phyloP scores from a whole-genome alignment of 1,140 invertebrate species.

The Drosophila bipectinata region DNA sequence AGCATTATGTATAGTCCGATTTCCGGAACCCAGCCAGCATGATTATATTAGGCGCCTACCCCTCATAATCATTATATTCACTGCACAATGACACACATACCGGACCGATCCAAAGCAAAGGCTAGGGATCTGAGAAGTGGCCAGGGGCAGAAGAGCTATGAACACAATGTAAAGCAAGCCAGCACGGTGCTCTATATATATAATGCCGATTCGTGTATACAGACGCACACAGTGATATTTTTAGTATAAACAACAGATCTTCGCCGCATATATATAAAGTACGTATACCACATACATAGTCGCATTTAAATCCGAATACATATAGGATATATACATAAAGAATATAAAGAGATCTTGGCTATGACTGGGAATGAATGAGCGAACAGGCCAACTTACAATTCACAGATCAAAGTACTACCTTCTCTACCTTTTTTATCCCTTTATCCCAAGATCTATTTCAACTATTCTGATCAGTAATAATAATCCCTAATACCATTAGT shows the following conservation, averaged over 20 bases:
- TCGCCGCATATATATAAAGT: constrained; percentile 54
- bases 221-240: constrained; percentile 81
- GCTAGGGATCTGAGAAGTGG: neutral
- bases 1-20: constrained; percentile 29
- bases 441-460: neutral
- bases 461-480: neutral
- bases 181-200: constrained; percentile 46
- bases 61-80: constrained; percentile 48
- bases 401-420: constrained; percentile 5
- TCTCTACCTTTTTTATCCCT: neutral
- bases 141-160: neutral
- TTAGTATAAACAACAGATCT: constrained; percentile 82
- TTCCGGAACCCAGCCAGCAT: constrained; percentile 32
- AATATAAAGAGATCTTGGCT: constrained; percentile 42
- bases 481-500: too few relatives aligned
- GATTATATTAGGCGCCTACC: constrained; percentile 50
- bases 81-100: constrained; percentile 63
- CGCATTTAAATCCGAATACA: constrained; percentile 45
- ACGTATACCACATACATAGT: constrained; percentile 28
- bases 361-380: constrained; percentile 40
- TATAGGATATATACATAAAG: constrained; percentile 23
- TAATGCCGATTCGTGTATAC: constrained; percentile 53
- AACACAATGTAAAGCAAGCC: constrained; percentile 45
- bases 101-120: constrained; percentile 10
- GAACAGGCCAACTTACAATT: constrained; percentile 35